These are phyloP conservation scores for Sitobion miscanthi DNA, from an alignment of 1,140 invertebrate species.

Conservation along the genomic window DNA sequence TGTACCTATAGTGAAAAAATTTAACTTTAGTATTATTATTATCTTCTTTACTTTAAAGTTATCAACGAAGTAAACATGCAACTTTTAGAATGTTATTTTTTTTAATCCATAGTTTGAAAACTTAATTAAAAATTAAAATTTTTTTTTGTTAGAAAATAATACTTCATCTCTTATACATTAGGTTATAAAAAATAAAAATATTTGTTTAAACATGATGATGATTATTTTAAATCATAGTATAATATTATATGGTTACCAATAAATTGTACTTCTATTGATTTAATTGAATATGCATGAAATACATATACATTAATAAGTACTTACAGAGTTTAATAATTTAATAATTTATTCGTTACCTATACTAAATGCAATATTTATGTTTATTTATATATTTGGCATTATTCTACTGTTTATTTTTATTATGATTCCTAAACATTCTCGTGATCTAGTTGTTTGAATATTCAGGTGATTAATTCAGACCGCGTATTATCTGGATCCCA, in stretches of 20 bases:
- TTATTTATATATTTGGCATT: background rate
- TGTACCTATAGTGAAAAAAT: background rate
- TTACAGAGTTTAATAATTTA: too few relatives aligned
- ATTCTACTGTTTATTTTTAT: background rate
- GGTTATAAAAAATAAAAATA: background rate
- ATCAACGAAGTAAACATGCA: constrained; percentile 14
- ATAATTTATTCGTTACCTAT: too few relatives aligned
- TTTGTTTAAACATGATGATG: background rate
- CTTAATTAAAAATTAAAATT: constrained; percentile 8
- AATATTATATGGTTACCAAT: background rate
- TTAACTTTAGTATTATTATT: constrained; percentile 24
- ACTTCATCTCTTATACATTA: too few relatives aligned
- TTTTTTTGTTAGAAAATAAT: constrained; percentile 7
- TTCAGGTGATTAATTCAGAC: constrained; percentile 37
- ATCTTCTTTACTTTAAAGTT: constrained; percentile 2
- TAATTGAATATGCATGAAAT: background rate
- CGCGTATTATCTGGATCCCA: background rate
- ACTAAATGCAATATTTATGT: too few relatives aligned
- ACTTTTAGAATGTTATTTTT: constrained; percentile 31
- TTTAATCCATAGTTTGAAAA: constrained; percentile 13
- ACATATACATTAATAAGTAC: too few relatives aligned
- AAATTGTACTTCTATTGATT: background rate
- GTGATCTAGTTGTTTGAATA: constrained; percentile 27
- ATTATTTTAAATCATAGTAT: background rate
- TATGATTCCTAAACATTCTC: background rate